These are phyloP conservation scores for Lepus americanus DNA, from an alignment of 2,113 vertebrate species.

Conservation along the genomic window DNA sequence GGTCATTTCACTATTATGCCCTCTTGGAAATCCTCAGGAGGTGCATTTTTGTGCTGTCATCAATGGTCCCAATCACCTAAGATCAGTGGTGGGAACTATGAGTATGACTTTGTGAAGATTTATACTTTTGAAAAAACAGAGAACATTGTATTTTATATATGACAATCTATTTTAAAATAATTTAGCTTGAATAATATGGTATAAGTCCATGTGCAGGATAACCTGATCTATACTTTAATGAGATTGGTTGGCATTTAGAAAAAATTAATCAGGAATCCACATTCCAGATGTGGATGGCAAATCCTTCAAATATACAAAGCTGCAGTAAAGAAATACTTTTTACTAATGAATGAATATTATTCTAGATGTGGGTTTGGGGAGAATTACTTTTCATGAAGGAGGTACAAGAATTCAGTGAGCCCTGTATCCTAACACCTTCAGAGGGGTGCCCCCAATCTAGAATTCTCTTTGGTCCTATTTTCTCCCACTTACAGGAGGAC, in stretches of 20 bases:
- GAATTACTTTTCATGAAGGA: background rate
- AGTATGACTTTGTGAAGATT: background rate
- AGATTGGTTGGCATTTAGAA: background rate
- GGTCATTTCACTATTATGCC: too few relatives aligned
- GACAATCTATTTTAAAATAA: conserved; percentile 11
- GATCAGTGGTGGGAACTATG: background rate
- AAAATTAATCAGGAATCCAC: background rate
- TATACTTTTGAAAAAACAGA: background rate
- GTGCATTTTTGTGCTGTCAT: background rate
- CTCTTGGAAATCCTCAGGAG: background rate
- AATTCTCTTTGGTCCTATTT: background rate
- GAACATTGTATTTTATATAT: background rate
- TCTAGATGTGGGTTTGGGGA: background rate
- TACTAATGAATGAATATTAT: background rate
- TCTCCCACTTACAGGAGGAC: background rate
- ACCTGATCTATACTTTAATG: background rate
- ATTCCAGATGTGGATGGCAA: background rate
- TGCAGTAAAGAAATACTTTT: background rate
- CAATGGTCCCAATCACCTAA: background rate
- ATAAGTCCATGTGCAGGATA: background rate
- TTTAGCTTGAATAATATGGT: background rate
- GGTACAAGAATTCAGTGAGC: background rate
- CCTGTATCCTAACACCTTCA: background rate
- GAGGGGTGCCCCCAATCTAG: background rate
- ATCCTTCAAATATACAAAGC: background rate